A percentile compares a stretch with the other conserved stretches of the same genome.
Evolutionary conservation across 1,140 invertebrate species (phyloP).

Genomic region (Drosophila suzukii): DNA sequence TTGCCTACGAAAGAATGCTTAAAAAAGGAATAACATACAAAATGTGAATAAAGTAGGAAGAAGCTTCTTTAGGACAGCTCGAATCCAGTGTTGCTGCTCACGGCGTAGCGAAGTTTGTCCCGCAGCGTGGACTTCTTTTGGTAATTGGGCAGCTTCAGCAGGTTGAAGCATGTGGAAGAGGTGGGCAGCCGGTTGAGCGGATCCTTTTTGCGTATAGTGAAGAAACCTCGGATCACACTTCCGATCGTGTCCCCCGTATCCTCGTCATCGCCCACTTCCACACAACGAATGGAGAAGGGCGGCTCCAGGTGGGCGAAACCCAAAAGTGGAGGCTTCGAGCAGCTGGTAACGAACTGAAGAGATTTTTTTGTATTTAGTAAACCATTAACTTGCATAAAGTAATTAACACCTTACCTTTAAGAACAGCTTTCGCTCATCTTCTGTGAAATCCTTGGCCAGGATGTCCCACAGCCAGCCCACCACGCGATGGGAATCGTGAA

Average conservation of each 20-base stretch:
- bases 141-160: conserved; percentile 99
- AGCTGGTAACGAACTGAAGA: conserved; percentile 98
- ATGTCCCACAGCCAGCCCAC: conserved; percentile 99
- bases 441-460: conserved; percentile 96
- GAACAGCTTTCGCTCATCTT: conserved; percentile 96
- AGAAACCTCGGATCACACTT: conserved; percentile 98
- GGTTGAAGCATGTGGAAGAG: conserved; percentile 99
- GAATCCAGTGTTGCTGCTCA: conserved; percentile 99
- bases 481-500: conserved; percentile 98
- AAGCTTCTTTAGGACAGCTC: conserved; percentile 92
- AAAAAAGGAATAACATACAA: conserved; percentile 37
- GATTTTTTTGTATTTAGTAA: background rate
- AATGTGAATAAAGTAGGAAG: conserved; percentile 18
- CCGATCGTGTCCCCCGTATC: conserved; percentile 90
- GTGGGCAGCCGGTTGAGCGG: conserved; percentile 98
- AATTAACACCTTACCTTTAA: conserved; percentile 88
- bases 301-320: conserved; percentile 99
- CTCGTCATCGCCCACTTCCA: conserved; percentile 99
- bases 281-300: conserved; percentile 99
- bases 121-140: conserved; percentile 97
- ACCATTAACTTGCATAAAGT: background rate
- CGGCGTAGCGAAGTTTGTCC: conserved; percentile 98
- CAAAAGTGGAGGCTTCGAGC: conserved; percentile 96
- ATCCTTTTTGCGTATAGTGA: conserved; percentile 98
- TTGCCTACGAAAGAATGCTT: conserved; percentile 23